phyloP scores from a whole-genome alignment of 2,888 invertebrate genomes.

The Gymnoscelis rufifasciata region DNA sequence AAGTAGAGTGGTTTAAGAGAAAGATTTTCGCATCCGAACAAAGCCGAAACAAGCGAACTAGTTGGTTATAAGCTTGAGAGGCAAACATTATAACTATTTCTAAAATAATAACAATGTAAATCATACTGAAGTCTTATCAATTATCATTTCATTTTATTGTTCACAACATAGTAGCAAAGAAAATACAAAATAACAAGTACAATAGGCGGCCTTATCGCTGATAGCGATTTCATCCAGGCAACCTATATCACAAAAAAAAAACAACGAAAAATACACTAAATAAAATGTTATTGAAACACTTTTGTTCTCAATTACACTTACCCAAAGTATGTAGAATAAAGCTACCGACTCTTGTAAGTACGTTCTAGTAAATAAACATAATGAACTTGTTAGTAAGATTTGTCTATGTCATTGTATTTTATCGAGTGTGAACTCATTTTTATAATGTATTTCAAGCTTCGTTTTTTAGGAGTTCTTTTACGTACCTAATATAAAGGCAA shows the following conservation, averaged over 20 bases:
- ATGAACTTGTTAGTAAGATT: constrained; percentile 3
- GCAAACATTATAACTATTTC: no score
- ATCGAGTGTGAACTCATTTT: constrained; percentile 4
- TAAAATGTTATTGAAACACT: background rate
- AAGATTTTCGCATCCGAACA: no score
- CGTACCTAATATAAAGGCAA: background rate
- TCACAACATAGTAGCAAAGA: no score
- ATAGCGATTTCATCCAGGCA: no score
- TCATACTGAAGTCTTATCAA: no score
- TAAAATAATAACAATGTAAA: no score
- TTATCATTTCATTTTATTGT: no score
- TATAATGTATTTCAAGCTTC: background rate
- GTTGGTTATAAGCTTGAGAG: no score
- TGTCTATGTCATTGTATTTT: background rate
- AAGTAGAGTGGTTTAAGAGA: no score
- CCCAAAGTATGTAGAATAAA: background rate
- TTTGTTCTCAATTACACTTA: background rate
- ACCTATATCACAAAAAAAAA: background rate
- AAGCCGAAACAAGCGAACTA: no score
- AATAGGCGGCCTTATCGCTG: no score
- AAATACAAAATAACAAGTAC: no score
- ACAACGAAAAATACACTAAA: background rate
- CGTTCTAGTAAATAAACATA: background rate
- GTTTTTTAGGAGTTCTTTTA: background rate
- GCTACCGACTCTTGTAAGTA: background rate